Evolutionary conservation across 2,888 invertebrate genomes (phyloP).

Genomic region (Sphecodes monilicornis): DNA sequence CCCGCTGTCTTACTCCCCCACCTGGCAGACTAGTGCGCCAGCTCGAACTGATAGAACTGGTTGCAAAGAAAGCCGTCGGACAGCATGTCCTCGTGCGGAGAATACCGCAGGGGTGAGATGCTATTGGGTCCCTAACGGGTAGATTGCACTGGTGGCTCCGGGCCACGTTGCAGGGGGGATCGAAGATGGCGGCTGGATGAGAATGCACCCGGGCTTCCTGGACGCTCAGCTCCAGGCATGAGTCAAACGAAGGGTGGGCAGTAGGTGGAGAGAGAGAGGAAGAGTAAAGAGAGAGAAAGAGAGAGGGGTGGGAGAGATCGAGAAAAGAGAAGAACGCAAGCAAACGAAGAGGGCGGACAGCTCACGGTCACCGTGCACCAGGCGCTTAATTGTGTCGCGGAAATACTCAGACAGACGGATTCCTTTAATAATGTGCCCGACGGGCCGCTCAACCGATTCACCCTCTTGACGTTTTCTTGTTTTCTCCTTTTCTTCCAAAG

Average conservation of each 20-base stretch:
- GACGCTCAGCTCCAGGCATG: constrained; percentile 47
- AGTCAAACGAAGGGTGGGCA: constrained; percentile 48
- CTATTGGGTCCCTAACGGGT: constrained; percentile 65
- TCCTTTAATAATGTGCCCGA: constrained; percentile 80
- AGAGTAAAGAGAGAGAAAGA: background rate
- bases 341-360: constrained; percentile 51
- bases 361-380: constrained; percentile 72
- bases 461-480: constrained; percentile 71
- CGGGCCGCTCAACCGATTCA: constrained; percentile 75
- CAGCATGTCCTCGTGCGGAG: constrained; percentile 42
- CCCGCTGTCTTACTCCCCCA: background rate
- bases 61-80: constrained; percentile 59
- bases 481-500: constrained; percentile 57
- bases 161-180: constrained; percentile 68
- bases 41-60: constrained; percentile 57
- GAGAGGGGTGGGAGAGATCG: background rate
- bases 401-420: constrained; percentile 82
- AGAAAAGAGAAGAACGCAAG: constrained; percentile 38
- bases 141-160: constrained; percentile 64
- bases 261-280: background rate
- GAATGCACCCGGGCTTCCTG: constrained; percentile 60
- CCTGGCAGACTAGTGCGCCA: constrained; percentile 24
- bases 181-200: constrained; percentile 66
- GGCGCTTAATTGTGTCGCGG: constrained; percentile 78
- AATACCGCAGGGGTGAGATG: constrained; percentile 42